Conservation (phyloP, 1,140 invertebrate species). For the Armadillidium nasatum region DNA sequence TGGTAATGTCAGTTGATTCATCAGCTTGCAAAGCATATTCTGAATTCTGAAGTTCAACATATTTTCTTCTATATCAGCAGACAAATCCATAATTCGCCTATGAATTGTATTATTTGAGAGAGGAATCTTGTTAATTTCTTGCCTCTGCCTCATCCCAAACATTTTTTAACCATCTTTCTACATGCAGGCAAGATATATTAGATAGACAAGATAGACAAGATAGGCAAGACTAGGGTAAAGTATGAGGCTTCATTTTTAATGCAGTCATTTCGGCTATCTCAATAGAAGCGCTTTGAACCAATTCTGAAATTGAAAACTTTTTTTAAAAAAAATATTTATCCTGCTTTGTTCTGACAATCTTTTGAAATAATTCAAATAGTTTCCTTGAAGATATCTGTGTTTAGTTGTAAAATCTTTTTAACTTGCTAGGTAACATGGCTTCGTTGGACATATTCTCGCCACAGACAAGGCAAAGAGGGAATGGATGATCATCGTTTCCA, state of each 20-base stretch:
- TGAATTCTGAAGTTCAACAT: no score
- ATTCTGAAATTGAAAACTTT: constrained; percentile 5
- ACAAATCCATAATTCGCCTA: no score
- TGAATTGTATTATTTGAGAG: no score
- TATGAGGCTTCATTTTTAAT: no score
- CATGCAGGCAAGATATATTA: constrained; percentile 27
- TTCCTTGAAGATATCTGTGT: constrained; percentile 25
- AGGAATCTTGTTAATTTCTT: no score
- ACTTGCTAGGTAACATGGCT: no score
- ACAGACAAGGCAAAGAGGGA: no score
- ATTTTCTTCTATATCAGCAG: no score
- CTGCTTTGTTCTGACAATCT: constrained; percentile 4
- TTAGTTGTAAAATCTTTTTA: constrained; percentile 27
- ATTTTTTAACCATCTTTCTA: constrained; percentile 29
- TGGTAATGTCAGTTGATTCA: constrained; percentile 33
- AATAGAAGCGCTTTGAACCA: not conserved
- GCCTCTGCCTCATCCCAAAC: constrained; percentile 25
- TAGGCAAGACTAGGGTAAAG: constrained; percentile 24
- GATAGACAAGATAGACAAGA: constrained; percentile 21
- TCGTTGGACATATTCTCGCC: no score
- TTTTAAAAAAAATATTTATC: constrained; percentile 2
- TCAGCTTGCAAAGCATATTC: constrained; percentile 36
- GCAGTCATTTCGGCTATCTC: no score
- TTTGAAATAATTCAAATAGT: constrained; percentile 17
- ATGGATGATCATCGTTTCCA: no score